These are phyloP conservation scores for Pseudomyrmex concolor DNA, from an alignment of 1,140 invertebrate genomes.

Conservation along the genomic window DNA sequence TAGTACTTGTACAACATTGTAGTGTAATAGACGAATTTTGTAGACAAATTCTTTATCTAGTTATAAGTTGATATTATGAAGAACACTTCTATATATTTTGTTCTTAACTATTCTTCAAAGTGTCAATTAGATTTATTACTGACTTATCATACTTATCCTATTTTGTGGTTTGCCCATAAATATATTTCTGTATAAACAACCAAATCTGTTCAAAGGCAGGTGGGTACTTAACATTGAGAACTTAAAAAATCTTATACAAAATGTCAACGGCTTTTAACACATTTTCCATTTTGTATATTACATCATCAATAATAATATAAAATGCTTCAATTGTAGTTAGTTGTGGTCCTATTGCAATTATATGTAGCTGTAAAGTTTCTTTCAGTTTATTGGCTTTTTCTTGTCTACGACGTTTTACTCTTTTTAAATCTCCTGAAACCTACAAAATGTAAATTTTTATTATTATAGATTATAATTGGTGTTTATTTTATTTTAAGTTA, in stretches of 20 bases:
- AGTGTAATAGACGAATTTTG: too few relatives aligned
- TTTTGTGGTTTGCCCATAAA: conserved; percentile 5
- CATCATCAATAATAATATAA: conserved; percentile 6
- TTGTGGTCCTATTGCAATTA: conserved; percentile 7
- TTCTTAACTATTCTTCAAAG: neutral
- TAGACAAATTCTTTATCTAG: too few relatives aligned
- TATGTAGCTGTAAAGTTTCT: neutral
- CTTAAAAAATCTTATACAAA: conserved; percentile 1
- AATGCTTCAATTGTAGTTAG: neutral
- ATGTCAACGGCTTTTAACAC: neutral
- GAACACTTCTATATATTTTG: too few relatives aligned
- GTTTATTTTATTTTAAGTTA: too few relatives aligned
- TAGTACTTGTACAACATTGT: too few relatives aligned
- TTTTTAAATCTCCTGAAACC: neutral
- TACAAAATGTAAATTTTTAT: neutral
- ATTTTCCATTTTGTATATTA: conserved; percentile 19
- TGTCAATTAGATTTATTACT: neutral
- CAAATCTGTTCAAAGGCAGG: neutral
- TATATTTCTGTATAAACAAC: conserved; percentile 7
- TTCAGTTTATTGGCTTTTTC: conserved; percentile 1
- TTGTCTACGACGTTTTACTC: conserved; percentile 10
- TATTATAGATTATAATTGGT: too few relatives aligned
- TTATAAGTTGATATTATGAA: too few relatives aligned
- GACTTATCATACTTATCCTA: conserved; percentile 2
- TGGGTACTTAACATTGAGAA: conserved; percentile 2